Evolutionary conservation across 2,113 vertebrate genomes (phyloP).

Genomic region (Bambusicola thoracicus): DNA sequence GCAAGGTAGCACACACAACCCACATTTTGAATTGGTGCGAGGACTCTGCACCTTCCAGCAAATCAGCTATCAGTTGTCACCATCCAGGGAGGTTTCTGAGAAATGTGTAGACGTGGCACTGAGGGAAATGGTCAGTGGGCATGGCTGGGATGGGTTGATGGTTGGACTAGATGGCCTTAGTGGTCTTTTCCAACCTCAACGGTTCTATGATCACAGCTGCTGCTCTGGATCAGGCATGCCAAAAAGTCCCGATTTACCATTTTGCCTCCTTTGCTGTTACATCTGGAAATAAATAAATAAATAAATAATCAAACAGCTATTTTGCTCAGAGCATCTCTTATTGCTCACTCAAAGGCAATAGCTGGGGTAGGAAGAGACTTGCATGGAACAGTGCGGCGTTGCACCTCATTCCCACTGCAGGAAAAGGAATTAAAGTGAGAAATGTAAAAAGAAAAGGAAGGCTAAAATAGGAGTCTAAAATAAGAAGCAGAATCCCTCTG

Average conservation of each 20-base stretch:
- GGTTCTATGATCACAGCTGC: neutral
- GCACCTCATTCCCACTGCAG: neutral
- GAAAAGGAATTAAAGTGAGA: slow-evolving; percentile 46
- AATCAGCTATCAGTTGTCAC: too few relatives aligned
- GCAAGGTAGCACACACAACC: neutral
- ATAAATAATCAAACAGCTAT: neutral
- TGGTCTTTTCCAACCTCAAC: too few relatives aligned
- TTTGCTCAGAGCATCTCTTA: neutral
- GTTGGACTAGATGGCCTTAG: too few relatives aligned
- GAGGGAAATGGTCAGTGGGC: too few relatives aligned
- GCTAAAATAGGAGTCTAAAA: slow-evolving; percentile 57
- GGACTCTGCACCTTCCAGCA: neutral
- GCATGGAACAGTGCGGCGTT: accelerated
- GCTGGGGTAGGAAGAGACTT: neutral
- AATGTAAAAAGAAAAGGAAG: slow-evolving; percentile 39
- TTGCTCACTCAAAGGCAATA: neutral
- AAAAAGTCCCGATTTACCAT: neutral
- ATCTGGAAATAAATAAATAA: neutral
- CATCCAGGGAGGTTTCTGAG: too few relatives aligned
- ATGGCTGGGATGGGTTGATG: too few relatives aligned
- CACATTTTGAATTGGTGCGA: accelerated
- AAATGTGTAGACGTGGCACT: too few relatives aligned
- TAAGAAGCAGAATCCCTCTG: slow-evolving; percentile 68
- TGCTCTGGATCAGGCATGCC: neutral
- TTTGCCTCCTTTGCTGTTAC: neutral